Evolutionary conservation across 2,113 vertebrate species (phyloP).

Genomic region (Spea bombifrons): DNA sequence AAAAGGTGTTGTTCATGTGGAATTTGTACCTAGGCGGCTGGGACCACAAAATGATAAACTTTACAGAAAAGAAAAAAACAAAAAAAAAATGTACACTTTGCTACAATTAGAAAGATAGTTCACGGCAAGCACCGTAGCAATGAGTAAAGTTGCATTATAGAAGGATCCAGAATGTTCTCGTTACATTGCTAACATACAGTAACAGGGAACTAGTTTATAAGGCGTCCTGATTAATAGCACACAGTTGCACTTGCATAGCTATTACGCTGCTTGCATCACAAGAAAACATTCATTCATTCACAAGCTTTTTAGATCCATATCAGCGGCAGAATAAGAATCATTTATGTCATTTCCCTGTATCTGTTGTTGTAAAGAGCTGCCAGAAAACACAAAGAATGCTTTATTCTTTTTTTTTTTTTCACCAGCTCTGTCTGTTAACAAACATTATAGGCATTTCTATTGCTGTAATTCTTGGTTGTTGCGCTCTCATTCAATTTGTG

Average conservation of each 20-base stretch:
- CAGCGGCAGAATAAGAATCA: constrained; percentile 15
- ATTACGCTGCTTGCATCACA: neutral
- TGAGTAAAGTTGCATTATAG: neutral
- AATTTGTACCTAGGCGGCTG: no score
- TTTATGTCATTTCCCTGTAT: neutral
- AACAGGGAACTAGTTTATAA: neutral
- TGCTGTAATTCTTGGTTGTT: neutral
- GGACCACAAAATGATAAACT: no score
- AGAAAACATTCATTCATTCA: neutral
- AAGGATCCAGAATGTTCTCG: neutral
- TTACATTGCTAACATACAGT: neutral
- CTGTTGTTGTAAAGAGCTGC: neutral
- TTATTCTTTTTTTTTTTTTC: neutral
- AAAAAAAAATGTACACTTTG: no score
- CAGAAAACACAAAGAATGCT: neutral
- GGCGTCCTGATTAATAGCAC: neutral
- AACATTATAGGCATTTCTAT: neutral
- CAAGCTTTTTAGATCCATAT: constrained; percentile 7
- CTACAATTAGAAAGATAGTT: constrained; percentile 13
- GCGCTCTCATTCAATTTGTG: neutral
- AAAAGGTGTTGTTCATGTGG: no score
- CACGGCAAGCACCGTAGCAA: neutral
- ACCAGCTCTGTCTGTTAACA: neutral
- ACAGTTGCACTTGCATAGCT: neutral
- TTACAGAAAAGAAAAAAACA: no score